phyloP scores from a whole-genome alignment of 2,797 vertebrate species.

The Pampus argenteus region DNA sequence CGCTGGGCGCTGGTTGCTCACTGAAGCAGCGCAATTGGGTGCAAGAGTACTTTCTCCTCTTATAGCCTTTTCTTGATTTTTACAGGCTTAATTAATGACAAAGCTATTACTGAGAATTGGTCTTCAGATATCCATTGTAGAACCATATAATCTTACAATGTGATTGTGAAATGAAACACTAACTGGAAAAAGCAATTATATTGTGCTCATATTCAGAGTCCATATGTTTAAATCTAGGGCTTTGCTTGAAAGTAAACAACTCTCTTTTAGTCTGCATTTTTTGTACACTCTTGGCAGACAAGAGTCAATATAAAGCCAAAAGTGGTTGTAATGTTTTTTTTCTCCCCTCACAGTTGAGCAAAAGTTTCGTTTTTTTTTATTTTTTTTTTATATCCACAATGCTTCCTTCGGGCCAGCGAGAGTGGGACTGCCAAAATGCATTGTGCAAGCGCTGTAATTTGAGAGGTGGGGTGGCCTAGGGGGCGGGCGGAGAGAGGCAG shows the following conservation, averaged over 20 bases:
- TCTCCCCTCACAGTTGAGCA: conserved; percentile 50
- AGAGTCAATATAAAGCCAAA: conserved; percentile 54
- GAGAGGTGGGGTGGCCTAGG: conserved; percentile 60
- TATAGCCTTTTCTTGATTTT: conserved; percentile 50
- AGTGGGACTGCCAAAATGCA: conserved; percentile 66
- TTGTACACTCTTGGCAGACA: conserved; percentile 62
- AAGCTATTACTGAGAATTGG: conserved; percentile 32
- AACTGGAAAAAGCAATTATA: conserved; percentile 25
- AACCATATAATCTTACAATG: neutral
- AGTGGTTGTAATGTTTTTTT: conserved; percentile 54
- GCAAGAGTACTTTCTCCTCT: conserved; percentile 27
- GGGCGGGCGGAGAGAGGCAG: conserved; percentile 57
- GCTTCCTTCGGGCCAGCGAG: conserved; percentile 54
- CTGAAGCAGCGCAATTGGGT: conserved; percentile 32
- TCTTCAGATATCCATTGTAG: conserved; percentile 24
- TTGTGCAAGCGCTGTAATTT: conserved; percentile 83
- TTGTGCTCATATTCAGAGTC: conserved; percentile 19
- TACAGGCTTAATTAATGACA: conserved; percentile 41
- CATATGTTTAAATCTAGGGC: conserved; percentile 28
- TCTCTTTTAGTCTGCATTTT: conserved; percentile 61
- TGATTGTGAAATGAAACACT: conserved; percentile 32
- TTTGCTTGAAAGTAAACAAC: conserved; percentile 60
- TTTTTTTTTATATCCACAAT: conserved; percentile 54
- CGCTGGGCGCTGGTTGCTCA: conserved; percentile 31
- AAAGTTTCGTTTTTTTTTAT: conserved; percentile 69